A percentile compares a stretch with the other conserved stretches of the same genome.
Evolutionary conservation across 2,797 vertebrate genomes (phyloP).

Genomic region (Cyprinodon diabolis): DNA sequence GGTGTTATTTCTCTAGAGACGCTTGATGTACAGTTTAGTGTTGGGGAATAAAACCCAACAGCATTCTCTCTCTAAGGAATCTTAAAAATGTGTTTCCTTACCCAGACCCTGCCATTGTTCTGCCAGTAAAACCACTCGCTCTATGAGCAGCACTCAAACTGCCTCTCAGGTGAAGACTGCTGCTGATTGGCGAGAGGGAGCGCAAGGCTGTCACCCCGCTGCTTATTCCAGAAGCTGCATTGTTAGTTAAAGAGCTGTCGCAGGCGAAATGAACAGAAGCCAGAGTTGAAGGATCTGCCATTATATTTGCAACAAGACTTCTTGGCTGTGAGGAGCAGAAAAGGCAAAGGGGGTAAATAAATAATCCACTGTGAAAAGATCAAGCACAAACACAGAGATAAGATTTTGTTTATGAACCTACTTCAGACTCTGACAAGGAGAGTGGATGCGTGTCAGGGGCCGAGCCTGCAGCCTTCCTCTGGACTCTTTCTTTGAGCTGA

Average conservation of each 20-base stretch:
- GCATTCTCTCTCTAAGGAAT: neutral
- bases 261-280: conserved; percentile 84
- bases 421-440: conserved; percentile 93
- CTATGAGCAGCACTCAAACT: conserved; percentile 74
- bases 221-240: conserved; percentile 75
- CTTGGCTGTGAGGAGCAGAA: conserved; percentile 83
- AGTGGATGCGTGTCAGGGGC: conserved; percentile 85
- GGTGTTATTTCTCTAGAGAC: too few relatives aligned
- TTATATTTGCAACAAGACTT: conserved; percentile 93
- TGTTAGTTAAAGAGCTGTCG: conserved; percentile 84
- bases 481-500: conserved; percentile 94
- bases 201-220: conserved; percentile 89
- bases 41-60: neutral
- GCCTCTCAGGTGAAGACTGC: conserved; percentile 81
- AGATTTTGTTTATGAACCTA: conserved; percentile 47
- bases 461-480: conserved; percentile 85
- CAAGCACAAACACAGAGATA: neutral
- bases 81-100: conserved; percentile 52
- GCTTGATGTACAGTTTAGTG: too few relatives aligned
- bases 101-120: conserved; percentile 89
- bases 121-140: conserved; percentile 63
- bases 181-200: conserved; percentile 91
- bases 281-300: conserved; percentile 86
- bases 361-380: neutral
- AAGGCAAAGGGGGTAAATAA: neutral